Conservation (phyloP, 2,113 vertebrate genomes). For the Plestiodon gilberti region DNA sequence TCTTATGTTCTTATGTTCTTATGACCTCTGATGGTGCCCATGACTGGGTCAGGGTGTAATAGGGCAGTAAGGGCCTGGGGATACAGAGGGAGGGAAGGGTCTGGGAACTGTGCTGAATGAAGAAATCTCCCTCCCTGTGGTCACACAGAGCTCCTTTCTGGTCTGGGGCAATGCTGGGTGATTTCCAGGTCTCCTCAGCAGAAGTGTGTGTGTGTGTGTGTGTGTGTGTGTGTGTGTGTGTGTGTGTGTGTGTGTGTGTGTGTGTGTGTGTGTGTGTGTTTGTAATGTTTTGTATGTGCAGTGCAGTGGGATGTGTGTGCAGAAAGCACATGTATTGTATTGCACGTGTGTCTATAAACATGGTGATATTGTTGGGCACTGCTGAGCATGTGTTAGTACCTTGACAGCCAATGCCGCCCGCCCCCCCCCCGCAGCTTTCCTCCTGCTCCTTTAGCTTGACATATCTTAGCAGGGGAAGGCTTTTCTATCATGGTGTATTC, state of each 20-base stretch:
- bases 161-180: not conserved
- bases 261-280: no score
- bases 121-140: not conserved
- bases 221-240: not conserved
- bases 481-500: not conserved
- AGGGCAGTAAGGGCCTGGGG: no score
- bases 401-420: not conserved
- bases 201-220: not conserved
- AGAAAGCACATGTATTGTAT: not conserved
- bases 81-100: not conserved
- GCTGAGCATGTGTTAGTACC: not conserved
- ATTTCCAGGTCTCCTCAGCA: not conserved
- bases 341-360: not conserved
- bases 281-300: not conserved
- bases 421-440: not conserved
- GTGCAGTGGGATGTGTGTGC: not conserved
- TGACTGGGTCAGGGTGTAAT: not conserved
- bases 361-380: not conserved
- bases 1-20: no score
- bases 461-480: not conserved
- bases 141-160: not conserved
- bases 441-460: not conserved
- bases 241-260: no score
- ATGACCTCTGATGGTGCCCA: no score
- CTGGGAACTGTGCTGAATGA: not conserved